A percentile compares a stretch with the other conserved stretches of the same genome.
phyloP scores from a whole-genome alignment of 2,888 invertebrate genomes.

The Pogonocherus hispidulus region DNA sequence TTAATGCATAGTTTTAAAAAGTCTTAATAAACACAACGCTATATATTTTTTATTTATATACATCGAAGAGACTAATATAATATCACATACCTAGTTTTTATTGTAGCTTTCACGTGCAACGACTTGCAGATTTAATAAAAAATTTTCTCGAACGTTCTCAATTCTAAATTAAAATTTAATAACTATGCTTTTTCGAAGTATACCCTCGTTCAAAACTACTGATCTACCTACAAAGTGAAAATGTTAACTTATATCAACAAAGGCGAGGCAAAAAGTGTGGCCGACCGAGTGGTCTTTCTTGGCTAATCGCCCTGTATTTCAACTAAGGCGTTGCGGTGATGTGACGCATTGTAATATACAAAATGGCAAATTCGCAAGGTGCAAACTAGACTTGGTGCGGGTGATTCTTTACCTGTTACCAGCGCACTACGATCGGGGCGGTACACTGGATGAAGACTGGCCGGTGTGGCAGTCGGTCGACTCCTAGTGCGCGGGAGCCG shows the following conservation, averaged over 20 bases:
- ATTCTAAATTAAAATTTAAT: too few relatives aligned
- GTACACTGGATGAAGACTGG: constrained; percentile 57
- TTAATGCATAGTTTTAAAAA: too few relatives aligned
- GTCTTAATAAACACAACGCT: too few relatives aligned
- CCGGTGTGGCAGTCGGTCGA: constrained; percentile 42
- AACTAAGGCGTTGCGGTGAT: not conserved
- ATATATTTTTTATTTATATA: too few relatives aligned
- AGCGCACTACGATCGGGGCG: constrained; percentile 50
- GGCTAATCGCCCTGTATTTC: not conserved
- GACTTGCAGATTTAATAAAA: too few relatives aligned
- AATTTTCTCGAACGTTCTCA: too few relatives aligned
- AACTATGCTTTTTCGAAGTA: too few relatives aligned
- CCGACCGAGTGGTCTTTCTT: not conserved
- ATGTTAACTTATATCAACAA: not conserved
- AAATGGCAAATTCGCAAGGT: constrained; percentile 26
- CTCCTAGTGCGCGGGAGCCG: constrained; percentile 58
- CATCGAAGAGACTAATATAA: too few relatives aligned
- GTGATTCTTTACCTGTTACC: constrained; percentile 61
- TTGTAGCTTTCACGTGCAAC: too few relatives aligned
- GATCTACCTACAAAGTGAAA: not conserved
- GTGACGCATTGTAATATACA: not conserved
- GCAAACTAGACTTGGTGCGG: constrained; percentile 51
- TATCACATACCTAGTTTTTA: too few relatives aligned
- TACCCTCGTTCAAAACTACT: too few relatives aligned
- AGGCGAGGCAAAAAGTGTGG: not conserved